Evolutionary conservation across 2,888 invertebrate species (phyloP), one percentile per base, ranked within the genome.

Genomic region (Trichogramma evanescens): DNA sequence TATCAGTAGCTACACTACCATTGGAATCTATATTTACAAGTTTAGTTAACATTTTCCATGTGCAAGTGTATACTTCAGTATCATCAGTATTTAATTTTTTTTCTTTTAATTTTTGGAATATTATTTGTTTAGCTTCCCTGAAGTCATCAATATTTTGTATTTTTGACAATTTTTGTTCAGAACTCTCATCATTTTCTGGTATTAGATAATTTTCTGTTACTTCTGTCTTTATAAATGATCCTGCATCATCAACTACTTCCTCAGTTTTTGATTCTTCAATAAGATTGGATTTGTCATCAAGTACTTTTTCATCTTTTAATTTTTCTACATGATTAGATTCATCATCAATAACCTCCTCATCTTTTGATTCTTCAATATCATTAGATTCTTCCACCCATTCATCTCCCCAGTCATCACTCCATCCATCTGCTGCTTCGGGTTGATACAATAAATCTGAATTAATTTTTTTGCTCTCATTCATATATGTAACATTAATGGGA

Each of bases 101-200:
- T 9, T 56, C 46, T 3, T 43, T 45, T 3, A 73, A 71, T 72
- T 73, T 74, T 4, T 68, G 59, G 9, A 67, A 52, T 3, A 78
- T 56, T 4, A 68, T 58, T 54, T 64, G 64, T 62, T 76, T 76
- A 0, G 72, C 59, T 56, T 69, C 64, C 5, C 62, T n/a, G 58
- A 70, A 76, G 44, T 72, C 65, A 44, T 73, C 66, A 50, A 66
- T 63, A 51, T 61, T 70, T 54, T 51, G 51, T 10, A 74, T 68
- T 54, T 68, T 62, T 38, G 50, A 56, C 40, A 71, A 68, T 26
- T 69, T 59, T 46, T 68, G 59, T 50, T 69, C 63, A 46, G 76
- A 74, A 4, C 67, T 58, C 53, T 65, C 51, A 39, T 68, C 75
- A 6, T 73, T 69, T 44, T 73, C 66, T 49, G 72, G 73, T 4